Evolutionary conservation across 2,113 vertebrate genomes (phyloP).

Genomic region (Amblyornis subalaris): DNA sequence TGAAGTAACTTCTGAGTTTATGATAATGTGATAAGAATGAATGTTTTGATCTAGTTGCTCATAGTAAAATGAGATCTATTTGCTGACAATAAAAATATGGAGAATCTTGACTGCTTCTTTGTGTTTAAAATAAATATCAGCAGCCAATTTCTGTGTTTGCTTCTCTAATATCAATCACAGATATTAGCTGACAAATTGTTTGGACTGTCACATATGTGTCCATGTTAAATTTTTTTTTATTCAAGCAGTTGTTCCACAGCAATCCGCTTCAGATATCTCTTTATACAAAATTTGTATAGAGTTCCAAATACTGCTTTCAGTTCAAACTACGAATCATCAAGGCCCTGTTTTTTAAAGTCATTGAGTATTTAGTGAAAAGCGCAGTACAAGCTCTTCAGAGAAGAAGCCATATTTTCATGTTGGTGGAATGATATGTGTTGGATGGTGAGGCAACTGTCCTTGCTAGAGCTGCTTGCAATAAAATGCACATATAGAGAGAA

Average conservation of each 20-base stretch:
- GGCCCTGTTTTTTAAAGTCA: background rate
- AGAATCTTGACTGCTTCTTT: background rate
- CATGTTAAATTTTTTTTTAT: background rate
- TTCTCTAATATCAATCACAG: background rate
- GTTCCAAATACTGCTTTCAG: background rate
- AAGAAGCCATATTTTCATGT: background rate
- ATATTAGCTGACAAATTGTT: background rate
- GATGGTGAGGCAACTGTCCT: background rate
- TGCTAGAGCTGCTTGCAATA: background rate
- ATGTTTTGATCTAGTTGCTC: constrained; percentile 4
- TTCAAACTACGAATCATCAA: background rate
- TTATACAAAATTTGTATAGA: background rate
- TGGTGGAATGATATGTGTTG: background rate
- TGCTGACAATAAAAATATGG: constrained; percentile 30
- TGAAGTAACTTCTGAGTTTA: background rate
- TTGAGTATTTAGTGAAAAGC: background rate
- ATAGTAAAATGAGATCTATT: background rate
- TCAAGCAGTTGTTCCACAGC: background rate
- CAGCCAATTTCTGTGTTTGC: background rate
- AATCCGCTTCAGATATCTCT: background rate
- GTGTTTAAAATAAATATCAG: background rate
- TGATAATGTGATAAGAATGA: background rate
- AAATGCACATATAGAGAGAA: background rate
- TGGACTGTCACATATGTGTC: background rate
- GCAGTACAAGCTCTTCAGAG: background rate